Evolutionary conservation across 2,113 vertebrate genomes (phyloP).

Genomic region (Pedionomus torquatus): DNA sequence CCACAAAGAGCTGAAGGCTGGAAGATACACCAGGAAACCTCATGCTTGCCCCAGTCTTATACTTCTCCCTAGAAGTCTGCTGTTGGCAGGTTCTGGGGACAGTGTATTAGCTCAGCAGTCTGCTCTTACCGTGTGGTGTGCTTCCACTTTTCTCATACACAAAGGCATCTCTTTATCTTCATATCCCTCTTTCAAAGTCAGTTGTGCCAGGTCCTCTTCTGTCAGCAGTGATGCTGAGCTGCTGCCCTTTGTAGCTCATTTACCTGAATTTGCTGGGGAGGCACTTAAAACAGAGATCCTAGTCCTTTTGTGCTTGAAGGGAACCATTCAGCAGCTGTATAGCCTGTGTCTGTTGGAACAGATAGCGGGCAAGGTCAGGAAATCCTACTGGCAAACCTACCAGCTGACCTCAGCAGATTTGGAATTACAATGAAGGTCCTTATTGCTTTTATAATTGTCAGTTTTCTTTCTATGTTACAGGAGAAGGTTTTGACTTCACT

Average conservation of each 20-base stretch:
- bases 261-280: neutral
- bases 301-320: neutral
- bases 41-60: neutral
- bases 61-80: neutral
- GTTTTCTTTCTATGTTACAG: slow-evolving; percentile 43
- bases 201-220: neutral
- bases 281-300: neutral
- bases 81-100: neutral
- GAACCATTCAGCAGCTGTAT: neutral
- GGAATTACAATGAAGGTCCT: neutral
- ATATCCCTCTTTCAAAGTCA: neutral
- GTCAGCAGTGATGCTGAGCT: neutral
- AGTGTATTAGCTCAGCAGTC: neutral
- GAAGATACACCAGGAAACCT: neutral
- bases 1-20: neutral
- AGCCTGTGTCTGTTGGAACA: neutral
- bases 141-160: neutral
- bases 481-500: slow-evolving; percentile 55
- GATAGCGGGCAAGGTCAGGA: neutral
- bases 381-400: neutral
- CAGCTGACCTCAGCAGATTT: neutral
- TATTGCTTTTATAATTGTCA: neutral
- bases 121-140: neutral
- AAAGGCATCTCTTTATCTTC: neutral
- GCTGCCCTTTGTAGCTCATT: neutral